Evolutionary conservation across 2,113 vertebrate genomes (phyloP), one percentile per base, ranked within the genome.

Genomic region (Rhadina sibilatrix): DNA sequence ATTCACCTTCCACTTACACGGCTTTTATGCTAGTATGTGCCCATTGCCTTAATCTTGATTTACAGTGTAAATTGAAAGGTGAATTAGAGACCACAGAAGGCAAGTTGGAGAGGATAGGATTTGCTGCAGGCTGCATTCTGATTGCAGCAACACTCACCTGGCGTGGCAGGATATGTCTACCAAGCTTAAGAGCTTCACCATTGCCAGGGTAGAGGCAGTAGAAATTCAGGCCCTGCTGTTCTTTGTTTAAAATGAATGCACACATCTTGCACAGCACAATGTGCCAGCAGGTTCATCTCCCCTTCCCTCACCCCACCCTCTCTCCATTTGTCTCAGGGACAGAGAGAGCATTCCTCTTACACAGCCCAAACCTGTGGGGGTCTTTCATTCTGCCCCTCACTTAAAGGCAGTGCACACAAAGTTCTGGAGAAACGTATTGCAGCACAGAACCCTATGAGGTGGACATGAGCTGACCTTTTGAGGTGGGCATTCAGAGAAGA

Each of bases 41-140:
- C 83, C 65, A 61, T 59, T 69, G 66, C 65, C 54, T 92, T 96
- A 90, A 83, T 90, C 42, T 72, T 88, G 79, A 92, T 86, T 93
- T 95, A 44, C 42, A 54, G 66, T 15, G n/a, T 60, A 83, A 85
- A 87, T 83, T 61, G 87, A 65, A 87, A 83, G 90, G 82, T 70
- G 79, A 94, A 59, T 83, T 59, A n/a, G 50, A 77, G 59, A 82
- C 59, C 52, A 33, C 42, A 50, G 44, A 75, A 87, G 59, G 50
- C 54, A 70, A 83, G 74, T 19, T 69, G 81, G 74, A 93, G 54
- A 87, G 71, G 50, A 57, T 40, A 33, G 14, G 72, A 57, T 72
- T 24, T 85, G 76, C 50, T 65, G 27, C 17, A 28, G 57, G 68
- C 42, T 68, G 75, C 66, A 65, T 90, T 54, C 65, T 46, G 31